Percentiles rank a stretch among this genome's conserved stretches.
phyloP scores from a whole-genome alignment of 2,888 invertebrate genomes.

The Rapana venosa region DNA sequence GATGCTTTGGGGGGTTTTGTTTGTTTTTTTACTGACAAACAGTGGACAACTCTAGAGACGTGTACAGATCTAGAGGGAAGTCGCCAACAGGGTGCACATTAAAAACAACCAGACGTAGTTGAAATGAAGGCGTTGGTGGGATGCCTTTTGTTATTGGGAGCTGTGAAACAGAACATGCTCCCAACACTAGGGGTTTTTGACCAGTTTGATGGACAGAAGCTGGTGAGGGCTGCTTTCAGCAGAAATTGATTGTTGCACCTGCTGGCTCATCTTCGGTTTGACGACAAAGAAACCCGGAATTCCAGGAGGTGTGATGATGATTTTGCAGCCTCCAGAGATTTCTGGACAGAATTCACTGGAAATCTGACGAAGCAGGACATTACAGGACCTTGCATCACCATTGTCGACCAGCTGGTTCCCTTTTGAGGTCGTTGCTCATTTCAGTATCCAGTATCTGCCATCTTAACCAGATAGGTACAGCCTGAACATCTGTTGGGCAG shows the following conservation, averaged over 20 bases:
- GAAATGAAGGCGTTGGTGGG: neutral
- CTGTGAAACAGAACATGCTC: neutral
- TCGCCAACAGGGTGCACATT: neutral
- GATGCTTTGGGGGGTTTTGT: neutral
- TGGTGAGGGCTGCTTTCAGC: neutral
- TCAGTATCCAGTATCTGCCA: conserved; percentile 1
- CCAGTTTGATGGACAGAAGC: neutral
- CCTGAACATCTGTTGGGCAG: conserved; percentile 6
- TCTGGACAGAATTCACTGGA: neutral
- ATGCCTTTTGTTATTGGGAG: neutral
- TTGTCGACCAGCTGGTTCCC: neutral
- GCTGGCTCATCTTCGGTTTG: neutral
- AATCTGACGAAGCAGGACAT: neutral
- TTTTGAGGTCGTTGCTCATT: neutral
- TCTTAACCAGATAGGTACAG: conserved; percentile 13
- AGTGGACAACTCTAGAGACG: neutral
- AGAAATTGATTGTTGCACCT: neutral
- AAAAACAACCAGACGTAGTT: neutral
- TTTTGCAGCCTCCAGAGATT: neutral
- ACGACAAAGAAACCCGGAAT: neutral
- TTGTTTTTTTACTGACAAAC: neutral
- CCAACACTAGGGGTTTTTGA: neutral
- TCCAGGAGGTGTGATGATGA: neutral
- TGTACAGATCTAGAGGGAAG: neutral
- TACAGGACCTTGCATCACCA: neutral